Percentiles rank a stretch among this genome's conserved stretches.
phyloP scores from a whole-genome alignment of 2,797 vertebrate species.

The Jordanella pulchra region DNA sequence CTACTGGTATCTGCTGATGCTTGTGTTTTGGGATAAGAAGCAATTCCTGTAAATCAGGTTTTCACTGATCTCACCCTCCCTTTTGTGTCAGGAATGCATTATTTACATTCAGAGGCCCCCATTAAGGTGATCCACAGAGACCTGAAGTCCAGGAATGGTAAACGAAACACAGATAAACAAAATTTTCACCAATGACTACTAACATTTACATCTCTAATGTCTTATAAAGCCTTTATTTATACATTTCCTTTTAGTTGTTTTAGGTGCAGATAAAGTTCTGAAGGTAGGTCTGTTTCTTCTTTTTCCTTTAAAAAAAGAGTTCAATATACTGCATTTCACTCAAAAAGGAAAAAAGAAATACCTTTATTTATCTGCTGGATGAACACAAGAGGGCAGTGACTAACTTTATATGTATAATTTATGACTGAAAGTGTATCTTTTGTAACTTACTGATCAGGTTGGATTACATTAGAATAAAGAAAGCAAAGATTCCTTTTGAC shows the following conservation, averaged over 20 bases:
- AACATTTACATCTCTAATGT: background rate
- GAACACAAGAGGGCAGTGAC: slow-evolving; percentile 67
- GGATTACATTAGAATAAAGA: background rate
- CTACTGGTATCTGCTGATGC: background rate
- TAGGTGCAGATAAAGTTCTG: slow-evolving; percentile 90
- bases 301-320: background rate
- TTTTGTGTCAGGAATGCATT: slow-evolving; percentile 89
- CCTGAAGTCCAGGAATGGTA: slow-evolving; percentile 98
- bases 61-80: slow-evolving; percentile 8
- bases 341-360: background rate
- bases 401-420: slow-evolving; percentile 42
- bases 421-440: background rate
- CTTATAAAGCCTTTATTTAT: slow-evolving; percentile 44
- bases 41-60: background rate
- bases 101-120: slow-evolving; percentile 96
- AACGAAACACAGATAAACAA: slow-evolving; percentile 26
- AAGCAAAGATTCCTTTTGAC: background rate
- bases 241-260: slow-evolving; percentile 84
- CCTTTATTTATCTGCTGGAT: slow-evolving; percentile 33
- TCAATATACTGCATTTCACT: background rate
- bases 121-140: slow-evolving; percentile 98
- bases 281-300: slow-evolving; percentile 80
- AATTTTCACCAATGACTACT: background rate
- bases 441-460: background rate
- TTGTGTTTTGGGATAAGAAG: background rate